Percentiles rank a stretch among this genome's conserved stretches.
These are phyloP conservation scores for Artemia sp. DNA, from an alignment of 2,888 invertebrate genomes.

Conservation along the genomic window DNA sequence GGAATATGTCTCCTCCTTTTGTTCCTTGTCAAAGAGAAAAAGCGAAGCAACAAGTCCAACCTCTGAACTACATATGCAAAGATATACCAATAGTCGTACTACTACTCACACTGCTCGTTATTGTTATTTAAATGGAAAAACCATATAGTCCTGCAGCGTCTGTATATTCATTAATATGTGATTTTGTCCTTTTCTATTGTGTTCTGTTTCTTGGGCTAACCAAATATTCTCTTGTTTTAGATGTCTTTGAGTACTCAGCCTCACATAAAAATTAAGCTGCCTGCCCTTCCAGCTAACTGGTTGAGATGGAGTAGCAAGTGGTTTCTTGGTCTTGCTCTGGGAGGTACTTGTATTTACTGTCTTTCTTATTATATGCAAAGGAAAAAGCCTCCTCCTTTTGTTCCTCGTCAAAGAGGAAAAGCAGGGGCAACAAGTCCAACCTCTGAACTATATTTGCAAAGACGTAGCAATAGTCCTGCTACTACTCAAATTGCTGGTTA, in stretches of 20 bases:
- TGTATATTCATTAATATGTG: no score
- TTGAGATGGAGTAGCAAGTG: not conserved
- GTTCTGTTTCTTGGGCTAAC: no score
- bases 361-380: constrained; percentile 12
- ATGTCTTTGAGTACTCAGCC: not conserved
- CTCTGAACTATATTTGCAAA: not conserved
- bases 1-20: not conserved
- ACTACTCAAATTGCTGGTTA: not conserved
- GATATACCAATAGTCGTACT: not conserved
- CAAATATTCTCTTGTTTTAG: not conserved
- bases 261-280: constrained; percentile 6
- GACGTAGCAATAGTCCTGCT: not conserved
- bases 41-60: not conserved
- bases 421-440: constrained; percentile 1
- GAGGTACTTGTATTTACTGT: constrained; percentile 7
- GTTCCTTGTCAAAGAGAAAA: constrained; percentile 2
- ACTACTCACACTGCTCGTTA: not conserved
- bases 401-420: constrained; percentile 12
- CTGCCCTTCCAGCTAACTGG: not conserved
- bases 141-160: not conserved
- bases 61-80: not conserved
- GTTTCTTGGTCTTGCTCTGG: not conserved
- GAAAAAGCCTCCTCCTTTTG: constrained; percentile 5
- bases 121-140: not conserved
- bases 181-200: no score